phyloP scores from a whole-genome alignment of 2,888 invertebrate genomes.

The Sturmia bella region DNA sequence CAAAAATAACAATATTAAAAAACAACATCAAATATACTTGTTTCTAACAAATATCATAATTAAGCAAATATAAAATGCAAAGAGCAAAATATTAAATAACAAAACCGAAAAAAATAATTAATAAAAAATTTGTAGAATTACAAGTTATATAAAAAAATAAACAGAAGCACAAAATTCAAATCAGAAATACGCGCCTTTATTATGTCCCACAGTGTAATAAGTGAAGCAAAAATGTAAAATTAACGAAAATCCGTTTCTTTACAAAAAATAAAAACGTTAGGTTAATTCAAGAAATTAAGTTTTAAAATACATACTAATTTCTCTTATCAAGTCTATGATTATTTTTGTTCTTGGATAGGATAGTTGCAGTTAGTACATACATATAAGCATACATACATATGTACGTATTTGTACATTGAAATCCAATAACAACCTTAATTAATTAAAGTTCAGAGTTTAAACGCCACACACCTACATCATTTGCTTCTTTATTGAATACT shows the following conservation, averaged over 20 bases:
- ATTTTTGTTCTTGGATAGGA: not conserved
- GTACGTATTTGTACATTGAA: slow-evolving; percentile 16
- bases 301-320: slow-evolving; percentile 23
- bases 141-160: slow-evolving; percentile 2
- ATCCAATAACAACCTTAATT: not conserved
- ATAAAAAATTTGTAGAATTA: not conserved
- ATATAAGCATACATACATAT: no score
- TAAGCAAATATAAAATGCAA: slow-evolving; percentile 30
- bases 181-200: slow-evolving; percentile 27
- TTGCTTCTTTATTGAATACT: not conserved
- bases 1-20: slow-evolving; percentile 59
- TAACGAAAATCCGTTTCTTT: slow-evolving; percentile 14
- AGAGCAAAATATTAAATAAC: slow-evolving; percentile 36
- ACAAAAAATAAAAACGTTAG: slow-evolving; percentile 23
- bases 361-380: not conserved
- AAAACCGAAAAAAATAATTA: slow-evolving; percentile 8
- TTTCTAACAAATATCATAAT: slow-evolving; percentile 38
- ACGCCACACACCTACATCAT: not conserved
- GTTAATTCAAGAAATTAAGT: slow-evolving; percentile 27
- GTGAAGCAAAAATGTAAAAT: slow-evolving; percentile 1
- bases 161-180: slow-evolving; percentile 8
- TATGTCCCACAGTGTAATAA: slow-evolving; percentile 8
- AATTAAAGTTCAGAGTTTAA: slow-evolving; percentile 24
- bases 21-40: slow-evolving; percentile 26
- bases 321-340: slow-evolving; percentile 2